Base-by-base conservation (phyloP, 2,888 invertebrate species). In the Sceliomorpha sp. region DNA sequence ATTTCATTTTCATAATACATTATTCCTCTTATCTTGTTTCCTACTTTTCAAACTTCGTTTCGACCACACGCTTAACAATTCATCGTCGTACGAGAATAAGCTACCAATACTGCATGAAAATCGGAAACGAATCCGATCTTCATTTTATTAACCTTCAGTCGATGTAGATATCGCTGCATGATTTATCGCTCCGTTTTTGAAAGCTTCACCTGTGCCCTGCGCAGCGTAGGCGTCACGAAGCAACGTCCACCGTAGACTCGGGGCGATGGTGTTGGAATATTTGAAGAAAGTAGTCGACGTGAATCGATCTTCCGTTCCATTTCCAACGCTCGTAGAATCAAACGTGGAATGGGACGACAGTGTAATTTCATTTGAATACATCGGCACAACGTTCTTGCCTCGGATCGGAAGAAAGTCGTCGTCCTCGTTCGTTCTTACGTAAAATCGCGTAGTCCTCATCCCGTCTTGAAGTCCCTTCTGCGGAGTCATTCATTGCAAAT, bases 301-400 rank as follows among this genome's bases (percentile, higher is more conserved):
- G n/a, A 50, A 60, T 60, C 48, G 64, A 60, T 60, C 50, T 27
- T 50, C 40, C 47, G 14, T 55, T 51, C 48, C 51, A 56, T 60
- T 66, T 42, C 15, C 34, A 27, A 26, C 14, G 9, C 36, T 34
- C 31, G 42, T 24, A 39, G 37, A 37, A 36, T 59, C 48, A 26
- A 24, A 51, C 47, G 26, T 32, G 27, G 36, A 36, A 26, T 50
- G 39, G 31, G 45, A 9, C 31, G 32, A 10, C 20, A 14, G 1
- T 31, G 56, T 53, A 27, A 47, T 66, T 62, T 53, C 58, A 58
- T 53, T 62, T 24, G 62, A 58, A 60, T 66, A 47, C 37, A 32
- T n/a, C 26, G 14, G 24, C 55, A n/a, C n/a, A 12, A 34, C 40
- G 34, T 6, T 27, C 27, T 37, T 32, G 24, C 17, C 44, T 44